A percentile compares a stretch with the other conserved stretches of the same genome.
phyloP scores from a whole-genome alignment of 1,140 invertebrate genomes.

The Hormaphis cornu region DNA sequence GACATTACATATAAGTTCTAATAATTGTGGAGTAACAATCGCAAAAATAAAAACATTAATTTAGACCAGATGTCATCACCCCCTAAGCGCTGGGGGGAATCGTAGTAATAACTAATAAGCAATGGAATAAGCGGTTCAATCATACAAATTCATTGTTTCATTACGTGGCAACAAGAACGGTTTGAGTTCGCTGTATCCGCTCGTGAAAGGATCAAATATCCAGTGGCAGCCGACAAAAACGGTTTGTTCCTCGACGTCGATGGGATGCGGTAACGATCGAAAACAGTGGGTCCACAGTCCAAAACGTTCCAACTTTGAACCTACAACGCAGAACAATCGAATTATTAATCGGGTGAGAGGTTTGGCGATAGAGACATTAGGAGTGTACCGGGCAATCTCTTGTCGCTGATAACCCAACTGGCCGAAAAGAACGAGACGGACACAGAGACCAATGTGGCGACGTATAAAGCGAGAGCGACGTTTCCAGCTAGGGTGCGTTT shows the following conservation, averaged over 20 bases:
- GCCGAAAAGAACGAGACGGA: constrained; percentile 72
- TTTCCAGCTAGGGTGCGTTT: constrained; percentile 65
- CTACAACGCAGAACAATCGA: not conserved
- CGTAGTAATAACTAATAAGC: too few relatives aligned
- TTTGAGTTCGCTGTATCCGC: constrained; percentile 72
- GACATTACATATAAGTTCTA: too few relatives aligned
- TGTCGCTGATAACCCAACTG: constrained; percentile 75
- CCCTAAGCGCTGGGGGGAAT: too few relatives aligned
- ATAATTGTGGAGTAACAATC: too few relatives aligned
- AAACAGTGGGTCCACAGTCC: constrained; percentile 45
- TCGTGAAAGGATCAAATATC: constrained; percentile 84
- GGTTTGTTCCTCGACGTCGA: constrained; percentile 55
- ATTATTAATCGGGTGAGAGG: not conserved
- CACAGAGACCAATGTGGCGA: constrained; percentile 63
- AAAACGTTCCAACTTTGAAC: constrained; percentile 34
- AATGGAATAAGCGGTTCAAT: too few relatives aligned
- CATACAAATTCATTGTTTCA: not conserved
- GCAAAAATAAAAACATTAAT: too few relatives aligned
- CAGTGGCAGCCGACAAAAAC: constrained; percentile 81
- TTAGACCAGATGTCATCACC: too few relatives aligned
- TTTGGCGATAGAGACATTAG: not conserved
- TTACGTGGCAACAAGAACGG: constrained; percentile 69
- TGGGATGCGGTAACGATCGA: constrained; percentile 65
- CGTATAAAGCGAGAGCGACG: constrained; percentile 66
- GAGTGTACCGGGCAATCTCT: constrained; percentile 56